These are phyloP conservation scores for Catajapyx aquilonaris DNA, from an alignment of 1,140 invertebrate species.

Conservation along the genomic window DNA sequence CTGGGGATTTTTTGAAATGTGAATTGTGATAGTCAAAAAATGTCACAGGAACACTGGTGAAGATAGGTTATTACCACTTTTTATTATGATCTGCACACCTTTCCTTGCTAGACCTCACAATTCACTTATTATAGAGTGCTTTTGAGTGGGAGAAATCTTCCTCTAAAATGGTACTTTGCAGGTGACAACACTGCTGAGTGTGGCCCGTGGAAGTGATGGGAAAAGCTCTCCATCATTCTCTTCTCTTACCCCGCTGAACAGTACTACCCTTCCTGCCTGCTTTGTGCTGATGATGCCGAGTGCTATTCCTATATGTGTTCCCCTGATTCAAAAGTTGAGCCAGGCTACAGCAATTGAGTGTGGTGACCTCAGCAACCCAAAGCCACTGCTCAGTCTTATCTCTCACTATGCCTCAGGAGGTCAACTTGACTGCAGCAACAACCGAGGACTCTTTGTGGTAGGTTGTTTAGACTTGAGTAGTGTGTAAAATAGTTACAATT, in stretches of 20 bases:
- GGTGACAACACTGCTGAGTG: neutral
- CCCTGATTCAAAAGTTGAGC: constrained; percentile 46
- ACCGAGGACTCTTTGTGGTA: constrained; percentile 55
- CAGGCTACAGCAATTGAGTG: constrained; percentile 51
- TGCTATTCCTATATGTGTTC: constrained; percentile 62
- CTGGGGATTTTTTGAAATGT: no score
- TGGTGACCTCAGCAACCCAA: constrained; percentile 32
- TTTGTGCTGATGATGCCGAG: constrained; percentile 72
- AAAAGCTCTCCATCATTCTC: constrained; percentile 50
- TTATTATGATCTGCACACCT: no score
- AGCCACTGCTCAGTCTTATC: constrained; percentile 52
- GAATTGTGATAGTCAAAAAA: no score
- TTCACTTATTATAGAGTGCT: no score
- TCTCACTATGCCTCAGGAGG: constrained; percentile 47
- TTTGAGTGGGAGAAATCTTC: no score
- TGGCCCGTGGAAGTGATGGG: neutral
- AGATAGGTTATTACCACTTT: no score
- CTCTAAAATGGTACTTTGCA: no score
- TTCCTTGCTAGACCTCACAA: no score
- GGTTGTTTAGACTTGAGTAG: constrained; percentile 19
- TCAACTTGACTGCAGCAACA: constrained; percentile 40
- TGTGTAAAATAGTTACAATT: neutral
- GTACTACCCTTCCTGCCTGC: constrained; percentile 65
- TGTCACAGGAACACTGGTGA: no score
- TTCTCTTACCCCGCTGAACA: constrained; percentile 56